Evolutionary conservation across 2,888 invertebrate genomes (phyloP).

Genomic region (Amiota minor): DNA sequence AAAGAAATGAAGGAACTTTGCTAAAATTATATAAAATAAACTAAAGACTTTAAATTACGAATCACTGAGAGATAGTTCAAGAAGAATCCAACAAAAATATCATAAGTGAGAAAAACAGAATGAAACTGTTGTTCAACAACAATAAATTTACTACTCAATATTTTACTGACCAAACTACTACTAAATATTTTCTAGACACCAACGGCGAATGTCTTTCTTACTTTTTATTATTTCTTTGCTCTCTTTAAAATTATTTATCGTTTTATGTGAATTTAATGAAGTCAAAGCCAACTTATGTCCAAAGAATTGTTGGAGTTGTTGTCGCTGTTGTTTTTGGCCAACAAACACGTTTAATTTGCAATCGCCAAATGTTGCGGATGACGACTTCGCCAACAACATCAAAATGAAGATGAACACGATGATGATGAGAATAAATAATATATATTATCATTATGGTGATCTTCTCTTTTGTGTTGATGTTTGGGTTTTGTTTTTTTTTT

Average conservation of each 20-base stretch:
- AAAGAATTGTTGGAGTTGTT: slow-evolving; percentile 2
- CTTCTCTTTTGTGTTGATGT: not conserved
- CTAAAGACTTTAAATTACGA: too few species aligned
- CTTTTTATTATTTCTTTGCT: too few species aligned
- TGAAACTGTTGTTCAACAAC: slow-evolving; percentile 28
- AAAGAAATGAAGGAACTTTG: too few species aligned
- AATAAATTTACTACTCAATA: slow-evolving; percentile 40
- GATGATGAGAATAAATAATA: too few species aligned
- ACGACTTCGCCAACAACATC: too few species aligned
- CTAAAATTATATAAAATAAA: too few species aligned
- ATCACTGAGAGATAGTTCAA: too few species aligned
- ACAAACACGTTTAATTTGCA: slow-evolving; percentile 22
- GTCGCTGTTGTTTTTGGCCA: slow-evolving; percentile 34
- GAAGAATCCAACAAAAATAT: too few species aligned
- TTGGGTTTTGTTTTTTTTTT: not conserved
- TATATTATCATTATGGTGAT: not conserved
- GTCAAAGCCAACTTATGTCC: slow-evolving; percentile 38
- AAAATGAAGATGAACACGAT: too few species aligned
- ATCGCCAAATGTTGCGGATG: slow-evolving; percentile 16
- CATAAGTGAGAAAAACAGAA: too few species aligned
- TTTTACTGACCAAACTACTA: slow-evolving; percentile 43
- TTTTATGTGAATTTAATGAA: slow-evolving; percentile 55
- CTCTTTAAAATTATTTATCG: slow-evolving; percentile 39
- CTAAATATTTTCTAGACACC: too few species aligned
- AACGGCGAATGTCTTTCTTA: too few species aligned